Base-by-base conservation (phyloP, 2,888 invertebrate species). In the Ichneumon xanthorius region DNA sequence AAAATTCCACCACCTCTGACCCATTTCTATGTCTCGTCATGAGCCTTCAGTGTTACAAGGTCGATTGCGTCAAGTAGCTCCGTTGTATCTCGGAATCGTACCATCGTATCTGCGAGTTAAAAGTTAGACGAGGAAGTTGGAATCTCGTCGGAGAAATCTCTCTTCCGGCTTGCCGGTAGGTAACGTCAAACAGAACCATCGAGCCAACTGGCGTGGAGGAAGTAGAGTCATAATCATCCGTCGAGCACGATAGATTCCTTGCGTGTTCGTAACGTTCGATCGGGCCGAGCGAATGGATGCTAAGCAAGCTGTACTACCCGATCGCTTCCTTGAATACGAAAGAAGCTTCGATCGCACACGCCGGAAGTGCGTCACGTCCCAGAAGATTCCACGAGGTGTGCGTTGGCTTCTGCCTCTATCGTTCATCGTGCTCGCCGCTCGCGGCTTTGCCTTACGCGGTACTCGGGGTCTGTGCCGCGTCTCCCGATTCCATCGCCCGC, bases 251-350 rank as follows among this genome's bases (percentile, higher is more conserved):
- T 77, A 67, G 58, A 80, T 55, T 80, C 68, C 50, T 45, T 58
- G 77, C 72, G 84, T 61, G 77, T 70, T 79, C 73, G 73, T 78
- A 80, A 70, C 83, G 67, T 33, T 61, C 75, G 75, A 76, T 76
- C 75, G 50, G 6, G 50, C 14, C 58, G 82, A 79, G 88, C 91
- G 91, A 93, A 91, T 92, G 90, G 92, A 92, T 92, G 92, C 92
- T 92, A 92, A 93, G 93, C 93, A 93, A 93, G 93, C 92, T 93
- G 93, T 93, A 93, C 89, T 92, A 93, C 90, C 89, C 90, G 90
- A 90, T 90, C 90, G 90, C 92, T 93, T 94, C 93, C 94, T 90
- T 93, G 94, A 93, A 94, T 94, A 92, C 93, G 90, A 92, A 93
- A 84, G 87, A 87, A 87, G 75, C 80, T 37, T 75, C 53, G 80